Percentiles rank a stretch among this genome's conserved stretches.
Conservation (phyloP, 1,140 invertebrate species). For the Drosophila erecta region DNA sequence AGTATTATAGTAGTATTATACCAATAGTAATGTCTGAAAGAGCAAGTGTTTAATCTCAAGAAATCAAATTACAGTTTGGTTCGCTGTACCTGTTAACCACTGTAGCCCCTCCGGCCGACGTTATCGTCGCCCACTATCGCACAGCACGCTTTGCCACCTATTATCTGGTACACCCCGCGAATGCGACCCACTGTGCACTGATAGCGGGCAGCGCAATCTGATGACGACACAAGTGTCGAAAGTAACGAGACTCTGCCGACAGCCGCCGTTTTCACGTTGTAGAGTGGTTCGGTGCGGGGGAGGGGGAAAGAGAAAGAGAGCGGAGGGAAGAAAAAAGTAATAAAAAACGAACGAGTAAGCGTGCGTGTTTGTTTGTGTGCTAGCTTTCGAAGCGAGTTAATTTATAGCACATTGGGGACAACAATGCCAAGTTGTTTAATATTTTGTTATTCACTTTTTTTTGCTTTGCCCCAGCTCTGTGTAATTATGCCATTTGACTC, state of each 20-base stretch:
- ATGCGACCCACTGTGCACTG: conserved; percentile 57
- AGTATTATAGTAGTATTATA: too few species aligned
- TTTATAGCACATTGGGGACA: conserved; percentile 68
- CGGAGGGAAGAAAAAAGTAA: conserved; percentile 27
- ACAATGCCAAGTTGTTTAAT: conserved; percentile 46
- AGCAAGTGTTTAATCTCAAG: too few species aligned
- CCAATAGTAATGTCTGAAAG: too few species aligned
- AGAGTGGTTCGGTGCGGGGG: background rate
- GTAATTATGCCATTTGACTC: conserved; percentile 67
- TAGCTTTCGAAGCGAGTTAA: conserved; percentile 80
- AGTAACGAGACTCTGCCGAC: conserved; percentile 76
- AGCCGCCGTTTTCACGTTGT: conserved; percentile 42
- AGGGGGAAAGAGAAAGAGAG: conserved; percentile 3
- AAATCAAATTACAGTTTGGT: too few species aligned
- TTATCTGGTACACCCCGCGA: conserved; percentile 25
- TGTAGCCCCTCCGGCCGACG: conserved; percentile 3
- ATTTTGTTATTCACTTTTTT: conserved; percentile 19
- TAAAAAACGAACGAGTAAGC: conserved; percentile 61
- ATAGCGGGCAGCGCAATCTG: conserved; percentile 63
- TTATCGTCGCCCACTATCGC: conserved; percentile 35
- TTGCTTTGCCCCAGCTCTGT: conserved; percentile 36
- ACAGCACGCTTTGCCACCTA: conserved; percentile 23
- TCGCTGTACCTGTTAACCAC: background rate
- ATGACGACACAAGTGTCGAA: conserved; percentile 81
- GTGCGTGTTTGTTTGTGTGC: conserved; percentile 51